Evolutionary conservation across 1,140 invertebrate species (phyloP), one percentile per base, ranked within the genome.

Genomic region (Eueides isabella): DNA sequence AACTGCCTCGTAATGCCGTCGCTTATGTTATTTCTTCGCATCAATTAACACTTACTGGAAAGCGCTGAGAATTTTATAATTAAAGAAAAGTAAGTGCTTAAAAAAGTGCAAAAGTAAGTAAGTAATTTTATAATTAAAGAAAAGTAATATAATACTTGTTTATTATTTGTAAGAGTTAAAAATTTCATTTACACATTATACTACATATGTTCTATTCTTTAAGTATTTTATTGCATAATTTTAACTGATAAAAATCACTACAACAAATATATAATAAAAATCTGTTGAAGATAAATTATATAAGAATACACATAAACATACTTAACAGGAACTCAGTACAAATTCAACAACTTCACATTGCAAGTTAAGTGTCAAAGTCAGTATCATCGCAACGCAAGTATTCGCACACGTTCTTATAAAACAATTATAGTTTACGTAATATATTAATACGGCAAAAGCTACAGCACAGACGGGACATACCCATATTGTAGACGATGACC

Each of bases 401-500:
- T 26, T 75, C 74, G 74, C 74, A 71, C 48, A 44, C 55, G 55
- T 48, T 48, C 62, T 75, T 44, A 12, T 26, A n/a, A 66, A 62
- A 61, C 63, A 23, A 26, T 44, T 66, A 67, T 29, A n/a, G 38
- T n/a, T 38, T 64, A 44, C 29, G 19, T 62, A 67, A 55, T 12
- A 35, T 26, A n/a, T 31, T 31, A 44, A n/a, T n/a, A n/a, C n/a
- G n/a, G n/a, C n/a, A n/a, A n/a, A n/a, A n/a, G n/a, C n/a, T n/a
- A n/a, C n/a, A n/a, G n/a, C n/a, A n/a, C n/a, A n/a, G n/a, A n/a
- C n/a, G n/a, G 48, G 35, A 41, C 67, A 95, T 94, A 95, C 95
- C 93, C 80, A 94, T 94, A 89, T 95, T 94, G 82, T 94, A 95
- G 65, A 96, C 90, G 74, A 97, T 95, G 67, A 97, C 96, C 72